Percentiles rank a stretch among this genome's conserved stretches.
phyloP scores from a whole-genome alignment of 2,797 vertebrate genomes.

The Jordanella pulchra region DNA sequence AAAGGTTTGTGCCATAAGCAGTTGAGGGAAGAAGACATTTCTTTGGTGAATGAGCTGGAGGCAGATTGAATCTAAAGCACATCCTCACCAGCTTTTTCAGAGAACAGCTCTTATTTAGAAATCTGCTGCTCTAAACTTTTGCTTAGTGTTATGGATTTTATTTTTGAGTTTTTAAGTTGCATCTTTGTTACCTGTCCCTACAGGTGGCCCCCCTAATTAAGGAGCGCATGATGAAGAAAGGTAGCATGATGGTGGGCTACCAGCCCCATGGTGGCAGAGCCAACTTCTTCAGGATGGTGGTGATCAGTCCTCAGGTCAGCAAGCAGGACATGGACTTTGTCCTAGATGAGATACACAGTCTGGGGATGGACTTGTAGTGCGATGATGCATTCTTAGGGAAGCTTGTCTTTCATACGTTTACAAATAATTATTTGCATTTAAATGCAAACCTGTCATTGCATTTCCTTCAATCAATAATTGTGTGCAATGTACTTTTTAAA shows the following conservation, averaged over 20 bases:
- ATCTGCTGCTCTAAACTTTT: neutral
- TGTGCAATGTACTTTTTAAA: neutral
- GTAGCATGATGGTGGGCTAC: conserved; percentile 84
- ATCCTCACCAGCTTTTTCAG: neutral
- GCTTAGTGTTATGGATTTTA: neutral
- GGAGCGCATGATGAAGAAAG: conserved; percentile 87
- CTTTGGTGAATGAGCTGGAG: neutral
- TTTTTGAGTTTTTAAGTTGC: neutral
- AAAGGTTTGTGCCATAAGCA: neutral
- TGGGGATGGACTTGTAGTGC: conserved; percentile 78
- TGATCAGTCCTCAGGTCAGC: conserved; percentile 84
- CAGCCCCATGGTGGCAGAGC: conserved; percentile 82
- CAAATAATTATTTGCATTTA: neutral
- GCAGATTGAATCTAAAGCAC: neutral
- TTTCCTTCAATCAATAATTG: neutral
- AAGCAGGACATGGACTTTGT: conserved; percentile 85
- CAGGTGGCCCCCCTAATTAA: conserved; percentile 87
- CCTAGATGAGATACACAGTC: conserved; percentile 83
- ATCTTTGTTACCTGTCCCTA: neutral
- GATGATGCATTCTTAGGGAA: neutral
- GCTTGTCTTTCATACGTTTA: neutral
- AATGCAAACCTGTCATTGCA: neutral
- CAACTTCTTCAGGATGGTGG: conserved; percentile 88
- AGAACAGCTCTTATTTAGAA: neutral
- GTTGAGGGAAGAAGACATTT: neutral